Percentiles rank a stretch among this genome's conserved stretches.
These are phyloP conservation scores for Paragorgia papillata DNA, from an alignment of 92 coral and sea anemone species.

Conservation along the genomic window DNA sequence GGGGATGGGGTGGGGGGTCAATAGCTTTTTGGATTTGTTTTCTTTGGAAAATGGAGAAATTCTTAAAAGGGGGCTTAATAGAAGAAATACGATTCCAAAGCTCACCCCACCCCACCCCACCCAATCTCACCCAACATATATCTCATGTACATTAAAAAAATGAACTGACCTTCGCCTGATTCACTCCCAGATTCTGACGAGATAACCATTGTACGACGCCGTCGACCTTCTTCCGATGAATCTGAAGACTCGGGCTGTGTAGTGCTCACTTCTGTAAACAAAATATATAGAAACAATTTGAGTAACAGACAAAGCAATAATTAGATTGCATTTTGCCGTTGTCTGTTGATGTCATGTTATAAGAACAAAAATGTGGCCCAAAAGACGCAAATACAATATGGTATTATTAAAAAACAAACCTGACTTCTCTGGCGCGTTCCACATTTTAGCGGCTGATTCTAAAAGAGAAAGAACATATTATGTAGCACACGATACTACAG, in stretches of 20 bases:
- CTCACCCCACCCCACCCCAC: not conserved
- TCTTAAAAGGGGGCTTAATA: too few relatives aligned
- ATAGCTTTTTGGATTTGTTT: too few relatives aligned
- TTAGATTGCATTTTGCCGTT: too few relatives aligned
- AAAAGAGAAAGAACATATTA: not conserved
- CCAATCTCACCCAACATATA: not conserved
- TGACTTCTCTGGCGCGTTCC: conserved; percentile 98
- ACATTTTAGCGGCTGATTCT: conserved; percentile 91
- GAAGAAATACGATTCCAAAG: too few relatives aligned
- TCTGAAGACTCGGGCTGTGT: conserved; percentile 97
- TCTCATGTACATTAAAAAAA: not conserved
- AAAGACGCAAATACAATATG: too few relatives aligned
- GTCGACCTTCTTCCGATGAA: conserved; percentile 83
- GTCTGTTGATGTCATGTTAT: too few relatives aligned
- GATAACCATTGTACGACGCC: conserved; percentile 39
- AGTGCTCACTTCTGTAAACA: conserved; percentile 79
- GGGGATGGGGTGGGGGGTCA: too few relatives aligned
- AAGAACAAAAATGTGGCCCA: too few relatives aligned
- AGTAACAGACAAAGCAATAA: not conserved
- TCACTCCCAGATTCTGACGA: conserved; percentile 42
- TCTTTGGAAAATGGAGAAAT: too few relatives aligned
- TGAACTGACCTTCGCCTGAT: conserved; percentile 33
- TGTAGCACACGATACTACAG: not conserved
- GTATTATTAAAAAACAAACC: conserved; percentile 62
- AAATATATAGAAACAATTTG: conserved; percentile 1